Base-by-base conservation (phyloP, 2,888 invertebrate species). In the Gymnocheta viridis region DNA sequence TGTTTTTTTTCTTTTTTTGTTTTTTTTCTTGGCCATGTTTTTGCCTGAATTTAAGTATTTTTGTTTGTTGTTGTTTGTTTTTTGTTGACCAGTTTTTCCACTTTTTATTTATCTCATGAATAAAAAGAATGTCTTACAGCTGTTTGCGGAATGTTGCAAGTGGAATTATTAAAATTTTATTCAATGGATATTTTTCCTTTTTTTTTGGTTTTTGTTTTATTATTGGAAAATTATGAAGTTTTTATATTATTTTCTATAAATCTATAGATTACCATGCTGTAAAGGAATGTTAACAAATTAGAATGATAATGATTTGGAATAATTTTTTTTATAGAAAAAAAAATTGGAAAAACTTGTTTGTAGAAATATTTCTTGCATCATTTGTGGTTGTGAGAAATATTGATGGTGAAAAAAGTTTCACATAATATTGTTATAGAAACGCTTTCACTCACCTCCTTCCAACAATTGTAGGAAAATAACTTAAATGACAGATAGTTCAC, bases 51-150 rank as follows among this genome's bases (percentile, higher is more conserved):
- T 54, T n/a, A 49, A 19, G 27, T 27, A 29, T 41, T 35, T 47
- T 47, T 32, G 10, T n/a, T 70, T 41, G 32, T 22, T 32, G 44
- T 17, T 76, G 27, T 17, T 19, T 19, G 7, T 22, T 73, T 38
- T 54, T 62, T 72, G 66, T 81, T 81, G 81, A 67, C 84, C 84
- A 84, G 81, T 80, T 82, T 60, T 73, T 58, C 72, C n/a, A 77
- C 74, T 80, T 70, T 79, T 66, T 62, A 19, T 51, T 62, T 6
- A 32, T 51, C 54, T 79, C n/a, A 64, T 76, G 38, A 66, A 81
- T 32, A 67, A 76, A n/a, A 76, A 64, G 74, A 81, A 81, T 74
- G 54, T 72, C 4, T 64, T 49, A 72, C 79, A 79, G 79, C 79
- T 79, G 64, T 79, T 79, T 47, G 62, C 47, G 79, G 79, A 79